phyloP scores from a whole-genome alignment of 2,888 invertebrate species.

The Meiosimyza decipiens region DNA sequence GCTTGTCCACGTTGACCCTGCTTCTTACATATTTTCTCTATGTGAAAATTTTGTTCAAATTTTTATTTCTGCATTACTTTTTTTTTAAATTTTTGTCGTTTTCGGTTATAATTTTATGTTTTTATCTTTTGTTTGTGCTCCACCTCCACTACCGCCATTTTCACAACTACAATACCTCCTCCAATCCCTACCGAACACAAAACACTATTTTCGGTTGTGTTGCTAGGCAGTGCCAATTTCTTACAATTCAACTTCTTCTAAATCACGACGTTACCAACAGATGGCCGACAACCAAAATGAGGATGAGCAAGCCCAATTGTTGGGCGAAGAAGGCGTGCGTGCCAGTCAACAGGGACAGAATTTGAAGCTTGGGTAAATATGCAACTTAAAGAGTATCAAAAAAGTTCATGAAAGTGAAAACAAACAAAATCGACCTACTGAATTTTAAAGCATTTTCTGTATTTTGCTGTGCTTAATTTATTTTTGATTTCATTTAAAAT shows the following conservation, averaged over 20 bases:
- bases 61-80: constrained; percentile 48
- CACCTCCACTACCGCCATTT: constrained; percentile 15
- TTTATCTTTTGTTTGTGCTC: constrained; percentile 42
- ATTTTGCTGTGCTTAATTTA: too few species aligned
- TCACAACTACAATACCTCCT: constrained; percentile 19
- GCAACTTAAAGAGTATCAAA: constrained; percentile 39
- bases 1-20: constrained; percentile 2
- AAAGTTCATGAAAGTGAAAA: constrained; percentile 35
- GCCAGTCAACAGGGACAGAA: constrained; percentile 85
- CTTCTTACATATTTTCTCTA: constrained; percentile 38
- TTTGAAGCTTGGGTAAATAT: constrained; percentile 95
- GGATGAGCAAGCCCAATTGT: constrained; percentile 94
- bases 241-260: constrained; percentile 56
- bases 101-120: constrained; percentile 44
- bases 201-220: constrained; percentile 70
- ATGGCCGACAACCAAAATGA: constrained; percentile 97
- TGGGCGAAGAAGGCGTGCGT: constrained; percentile 96
- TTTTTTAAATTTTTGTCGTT: constrained; percentile 44
- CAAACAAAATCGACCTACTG: not conserved
- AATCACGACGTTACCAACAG: constrained; percentile 73
- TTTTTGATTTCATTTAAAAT: too few species aligned
- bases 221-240: constrained; percentile 72
- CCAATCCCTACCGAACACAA: constrained; percentile 39
- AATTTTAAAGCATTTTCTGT: too few species aligned
- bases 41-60: constrained; percentile 44